phyloP scores from a whole-genome alignment of 1,140 invertebrate genomes.

The Drosophila chauvacae region DNA sequence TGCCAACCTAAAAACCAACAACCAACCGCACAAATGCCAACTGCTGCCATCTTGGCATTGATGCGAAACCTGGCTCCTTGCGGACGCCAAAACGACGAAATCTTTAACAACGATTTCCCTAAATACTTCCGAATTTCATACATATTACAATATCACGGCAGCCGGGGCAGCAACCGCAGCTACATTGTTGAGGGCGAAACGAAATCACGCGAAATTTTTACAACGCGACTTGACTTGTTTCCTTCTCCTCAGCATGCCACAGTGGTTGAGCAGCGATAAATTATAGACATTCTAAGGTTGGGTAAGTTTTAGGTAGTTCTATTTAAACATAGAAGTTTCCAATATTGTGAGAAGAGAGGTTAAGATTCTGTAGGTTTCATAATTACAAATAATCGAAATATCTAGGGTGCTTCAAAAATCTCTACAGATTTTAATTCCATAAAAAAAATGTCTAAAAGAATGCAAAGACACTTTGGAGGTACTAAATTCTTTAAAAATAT shows the following conservation, averaged over 20 bases:
- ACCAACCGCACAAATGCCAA: conserved; percentile 53
- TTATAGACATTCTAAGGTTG: background rate
- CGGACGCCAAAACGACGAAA: conserved; percentile 59
- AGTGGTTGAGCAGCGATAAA: conserved; percentile 26
- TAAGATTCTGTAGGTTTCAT: background rate
- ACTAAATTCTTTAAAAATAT: background rate
- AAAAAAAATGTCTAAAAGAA: background rate
- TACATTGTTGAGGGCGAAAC: conserved; percentile 70
- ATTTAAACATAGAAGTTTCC: background rate
- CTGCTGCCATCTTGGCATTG: conserved; percentile 60
- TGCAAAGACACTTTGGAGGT: background rate
- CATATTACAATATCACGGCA: conserved; percentile 75
- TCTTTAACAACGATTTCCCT: conserved; percentile 82
- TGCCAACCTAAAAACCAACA: conserved; percentile 31
- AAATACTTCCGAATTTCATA: conserved; percentile 82
- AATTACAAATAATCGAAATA: background rate
- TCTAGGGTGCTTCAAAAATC: background rate
- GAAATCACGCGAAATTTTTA: conserved; percentile 82
- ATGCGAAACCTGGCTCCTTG: conserved; percentile 33
- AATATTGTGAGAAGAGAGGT: background rate
- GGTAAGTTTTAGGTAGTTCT: background rate
- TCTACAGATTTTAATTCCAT: background rate
- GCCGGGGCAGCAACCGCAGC: conserved; percentile 47
- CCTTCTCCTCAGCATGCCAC: conserved; percentile 28
- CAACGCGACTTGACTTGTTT: conserved; percentile 64